These are phyloP conservation scores for Psettodes erumei DNA, from an alignment of 2,113 vertebrate species.

Conservation along the genomic window DNA sequence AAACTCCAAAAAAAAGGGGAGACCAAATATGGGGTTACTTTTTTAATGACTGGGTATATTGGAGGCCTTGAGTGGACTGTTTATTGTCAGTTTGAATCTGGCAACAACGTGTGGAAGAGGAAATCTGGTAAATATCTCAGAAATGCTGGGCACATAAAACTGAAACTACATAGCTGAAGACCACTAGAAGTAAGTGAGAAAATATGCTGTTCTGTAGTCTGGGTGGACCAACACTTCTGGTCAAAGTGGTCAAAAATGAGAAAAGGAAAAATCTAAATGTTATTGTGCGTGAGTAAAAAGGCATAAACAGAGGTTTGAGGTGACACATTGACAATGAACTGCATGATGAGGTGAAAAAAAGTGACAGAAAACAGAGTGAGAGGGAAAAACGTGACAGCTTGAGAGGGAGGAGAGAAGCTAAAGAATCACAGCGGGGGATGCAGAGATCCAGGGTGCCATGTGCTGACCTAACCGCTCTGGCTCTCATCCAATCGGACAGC, in stretches of 20 bases:
- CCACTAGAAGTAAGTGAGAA: slow-evolving; percentile 2
- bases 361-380: slow-evolving; percentile 29
- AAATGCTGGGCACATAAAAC: not conserved
- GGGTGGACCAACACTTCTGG: not conserved
- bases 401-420: slow-evolving; percentile 48
- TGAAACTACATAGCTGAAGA: slow-evolving; percentile 3
- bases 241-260: not conserved
- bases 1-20: too few species aligned
- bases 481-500: slow-evolving; percentile 59
- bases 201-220: not conserved
- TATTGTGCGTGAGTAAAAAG: slow-evolving; percentile 10
- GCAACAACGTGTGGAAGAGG: not conserved
- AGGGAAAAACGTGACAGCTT: slow-evolving; percentile 39
- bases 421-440: slow-evolving; percentile 58
- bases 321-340: slow-evolving; percentile 40
- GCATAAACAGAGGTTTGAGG: slow-evolving; percentile 25
- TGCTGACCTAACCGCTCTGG: slow-evolving; percentile 92
- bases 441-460: slow-evolving; percentile 80
- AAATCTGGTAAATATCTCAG: slow-evolving; percentile 17
- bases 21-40: not conserved
- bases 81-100: not conserved
- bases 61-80: not conserved
- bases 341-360: slow-evolving; percentile 17
- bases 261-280: not conserved
- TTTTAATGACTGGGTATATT: not conserved